Evolutionary conservation across 2,797 vertebrate species (phyloP).

Genomic region (Tauraco hartlaubi): DNA sequence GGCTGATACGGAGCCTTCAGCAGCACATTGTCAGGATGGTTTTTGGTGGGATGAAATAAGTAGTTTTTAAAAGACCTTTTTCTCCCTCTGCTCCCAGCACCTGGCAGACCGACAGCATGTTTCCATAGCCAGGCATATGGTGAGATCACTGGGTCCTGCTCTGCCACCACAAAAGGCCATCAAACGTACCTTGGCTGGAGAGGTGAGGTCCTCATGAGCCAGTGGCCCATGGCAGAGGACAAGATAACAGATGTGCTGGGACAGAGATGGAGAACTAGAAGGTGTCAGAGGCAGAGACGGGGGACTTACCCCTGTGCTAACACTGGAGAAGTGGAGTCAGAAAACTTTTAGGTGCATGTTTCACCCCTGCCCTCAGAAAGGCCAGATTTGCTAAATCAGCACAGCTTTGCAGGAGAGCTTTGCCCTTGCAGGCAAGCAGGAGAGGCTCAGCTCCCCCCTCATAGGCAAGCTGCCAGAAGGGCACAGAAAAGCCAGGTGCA

Average conservation of each 20-base stretch:
- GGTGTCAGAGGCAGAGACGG: neutral
- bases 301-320: neutral
- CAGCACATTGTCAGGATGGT: neutral
- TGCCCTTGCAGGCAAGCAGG: neutral
- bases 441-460: neutral
- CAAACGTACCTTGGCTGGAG: neutral
- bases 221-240: neutral
- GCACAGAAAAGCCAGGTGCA: neutral
- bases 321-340: neutral
- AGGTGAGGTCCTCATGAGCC: neutral
- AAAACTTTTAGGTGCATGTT: neutral
- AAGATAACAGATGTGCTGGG: neutral
- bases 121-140: neutral
- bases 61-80: neutral
- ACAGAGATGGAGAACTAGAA: neutral
- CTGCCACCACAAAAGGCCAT: neutral
- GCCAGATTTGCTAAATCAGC: neutral
- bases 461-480: neutral
- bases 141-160: neutral
- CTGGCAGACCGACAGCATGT: neutral
- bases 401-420: neutral
- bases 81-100: neutral
- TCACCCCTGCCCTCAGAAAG: neutral
- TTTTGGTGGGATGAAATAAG: neutral
- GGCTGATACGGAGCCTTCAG: neutral